Conservation (phyloP, 53 echinoderm and acorn worm species). For the Paracentrotus lividus region DNA sequence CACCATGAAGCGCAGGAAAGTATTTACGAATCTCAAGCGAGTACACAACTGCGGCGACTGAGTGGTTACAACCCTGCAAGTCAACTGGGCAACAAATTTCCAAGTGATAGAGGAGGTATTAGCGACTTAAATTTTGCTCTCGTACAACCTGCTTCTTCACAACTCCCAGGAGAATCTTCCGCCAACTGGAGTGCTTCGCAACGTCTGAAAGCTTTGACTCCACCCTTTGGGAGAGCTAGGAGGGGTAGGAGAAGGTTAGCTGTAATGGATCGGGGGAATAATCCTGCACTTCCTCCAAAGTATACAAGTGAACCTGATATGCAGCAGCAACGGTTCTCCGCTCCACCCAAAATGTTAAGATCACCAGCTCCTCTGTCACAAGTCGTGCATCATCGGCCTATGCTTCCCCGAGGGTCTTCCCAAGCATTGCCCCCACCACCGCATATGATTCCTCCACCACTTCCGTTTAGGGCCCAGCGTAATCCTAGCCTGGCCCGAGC, state of each 20-base stretch:
- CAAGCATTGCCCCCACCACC: background rate
- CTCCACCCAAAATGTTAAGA: background rate
- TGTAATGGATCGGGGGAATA: background rate
- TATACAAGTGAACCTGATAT: conserved; percentile 8
- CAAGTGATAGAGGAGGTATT: background rate
- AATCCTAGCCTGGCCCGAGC: background rate
- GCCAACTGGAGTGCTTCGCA: conserved; percentile 2
- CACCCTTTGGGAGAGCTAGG: background rate
- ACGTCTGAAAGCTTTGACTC: background rate
- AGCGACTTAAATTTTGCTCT: background rate
- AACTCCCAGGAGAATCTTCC: background rate
- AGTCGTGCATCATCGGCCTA: conserved; percentile 20
- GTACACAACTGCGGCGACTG: conserved; percentile 25
- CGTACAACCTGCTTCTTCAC: background rate
- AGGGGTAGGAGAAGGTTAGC: conserved; percentile 49
- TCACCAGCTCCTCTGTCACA: conserved; percentile 4
- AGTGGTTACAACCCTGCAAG: background rate
- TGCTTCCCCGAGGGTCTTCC: background rate
- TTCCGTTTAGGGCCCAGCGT: background rate
- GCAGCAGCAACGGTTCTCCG: background rate
- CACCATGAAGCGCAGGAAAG: background rate
- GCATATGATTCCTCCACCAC: background rate
- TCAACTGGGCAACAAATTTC: background rate
- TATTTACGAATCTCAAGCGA: background rate
- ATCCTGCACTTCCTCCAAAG: background rate